phyloP scores from a whole-genome alignment of 2,113 vertebrate species.

The Turnix velox region DNA sequence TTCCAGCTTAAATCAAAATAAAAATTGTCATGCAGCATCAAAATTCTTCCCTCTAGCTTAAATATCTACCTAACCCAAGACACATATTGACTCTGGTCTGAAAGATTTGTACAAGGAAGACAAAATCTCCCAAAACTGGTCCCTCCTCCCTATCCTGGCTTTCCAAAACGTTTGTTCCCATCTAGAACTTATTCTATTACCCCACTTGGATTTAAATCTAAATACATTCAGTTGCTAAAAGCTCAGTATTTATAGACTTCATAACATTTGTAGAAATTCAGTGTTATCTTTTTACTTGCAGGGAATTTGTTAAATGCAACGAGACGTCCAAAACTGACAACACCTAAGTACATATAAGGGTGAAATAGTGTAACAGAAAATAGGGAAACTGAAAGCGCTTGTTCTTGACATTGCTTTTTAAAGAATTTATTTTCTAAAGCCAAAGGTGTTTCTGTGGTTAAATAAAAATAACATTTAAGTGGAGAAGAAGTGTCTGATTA shows the following conservation, averaged over 20 bases:
- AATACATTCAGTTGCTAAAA: background rate
- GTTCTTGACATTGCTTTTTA: background rate
- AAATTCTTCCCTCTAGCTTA: background rate
- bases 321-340: background rate
- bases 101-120: background rate
- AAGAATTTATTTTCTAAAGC: background rate
- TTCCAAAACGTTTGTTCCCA: background rate
- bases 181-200: background rate
- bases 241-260: background rate
- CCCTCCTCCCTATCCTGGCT: background rate
- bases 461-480: background rate
- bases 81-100: background rate
- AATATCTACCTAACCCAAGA: background rate
- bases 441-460: background rate
- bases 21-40: background rate
- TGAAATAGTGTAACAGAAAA: background rate
- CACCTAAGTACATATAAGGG: background rate
- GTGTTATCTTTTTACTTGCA: background rate
- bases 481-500: background rate
- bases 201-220: background rate
- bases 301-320: background rate
- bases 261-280: background rate
- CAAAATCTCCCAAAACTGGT: fast-evolving
- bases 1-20: background rate
- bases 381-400: background rate